phyloP scores from a whole-genome alignment of 1,140 invertebrate species.

The Drosophila saltans region DNA sequence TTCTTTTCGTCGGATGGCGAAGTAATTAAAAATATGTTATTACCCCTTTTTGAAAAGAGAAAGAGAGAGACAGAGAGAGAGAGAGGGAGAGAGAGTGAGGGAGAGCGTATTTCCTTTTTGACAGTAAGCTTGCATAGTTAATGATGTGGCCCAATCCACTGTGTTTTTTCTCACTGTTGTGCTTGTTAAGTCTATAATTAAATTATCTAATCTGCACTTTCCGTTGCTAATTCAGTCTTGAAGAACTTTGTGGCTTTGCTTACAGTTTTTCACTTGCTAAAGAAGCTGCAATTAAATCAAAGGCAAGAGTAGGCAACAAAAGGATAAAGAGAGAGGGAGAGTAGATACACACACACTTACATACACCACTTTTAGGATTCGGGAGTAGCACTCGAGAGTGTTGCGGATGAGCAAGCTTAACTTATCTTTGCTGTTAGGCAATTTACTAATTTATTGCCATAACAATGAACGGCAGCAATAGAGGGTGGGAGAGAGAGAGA shows the following conservation, averaged over 20 bases:
- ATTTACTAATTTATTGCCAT: constrained; percentile 14
- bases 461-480: neutral
- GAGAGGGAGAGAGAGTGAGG: no score
- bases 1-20: constrained; percentile 4
- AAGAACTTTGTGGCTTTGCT: constrained; percentile 24
- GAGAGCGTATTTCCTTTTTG: neutral
- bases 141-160: constrained; percentile 1
- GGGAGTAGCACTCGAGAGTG: constrained; percentile 4
- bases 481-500: neutral
- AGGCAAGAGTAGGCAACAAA: constrained; percentile 9
- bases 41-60: neutral
- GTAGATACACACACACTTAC: neutral
- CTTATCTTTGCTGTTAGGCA: constrained; percentile 9
- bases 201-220: constrained; percentile 59
- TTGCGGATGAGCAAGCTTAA: constrained; percentile 13
- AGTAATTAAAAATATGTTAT: constrained; percentile 62
- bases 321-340: neutral
- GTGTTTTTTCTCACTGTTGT: neutral
- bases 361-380: neutral
- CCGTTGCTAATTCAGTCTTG: constrained; percentile 29
- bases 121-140: constrained; percentile 29
- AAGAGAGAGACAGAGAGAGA: no score
- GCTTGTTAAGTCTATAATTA: constrained; percentile 41
- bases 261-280: constrained; percentile 15
- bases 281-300: constrained; percentile 36